Evolutionary conservation across 2,888 invertebrate species (phyloP).

Genomic region (Sepioteuthis lessoniana): DNA sequence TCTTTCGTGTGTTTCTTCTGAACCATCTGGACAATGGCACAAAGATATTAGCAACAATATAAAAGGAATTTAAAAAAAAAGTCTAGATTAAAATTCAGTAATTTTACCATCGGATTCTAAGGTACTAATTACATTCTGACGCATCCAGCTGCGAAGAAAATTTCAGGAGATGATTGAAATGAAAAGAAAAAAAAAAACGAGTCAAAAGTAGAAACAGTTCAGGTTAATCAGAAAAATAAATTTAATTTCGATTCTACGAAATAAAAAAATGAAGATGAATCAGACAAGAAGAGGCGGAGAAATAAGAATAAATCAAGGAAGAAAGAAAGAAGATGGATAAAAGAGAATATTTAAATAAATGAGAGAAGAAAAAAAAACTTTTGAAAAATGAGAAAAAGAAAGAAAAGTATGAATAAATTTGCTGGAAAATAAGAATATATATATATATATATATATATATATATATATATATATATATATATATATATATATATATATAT

Average conservation of each 20-base stretch:
- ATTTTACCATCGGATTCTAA: neutral
- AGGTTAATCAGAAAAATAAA: neutral
- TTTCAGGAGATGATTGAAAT: neutral
- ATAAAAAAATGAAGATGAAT: neutral
- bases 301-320: neutral
- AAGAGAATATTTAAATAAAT: neutral
- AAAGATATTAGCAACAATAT: no score
- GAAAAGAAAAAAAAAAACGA: neutral
- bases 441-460: no score
- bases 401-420: no score
- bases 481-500: no score
- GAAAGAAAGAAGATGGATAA: neutral
- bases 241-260: neutral
- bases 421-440: no score
- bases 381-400: no score
- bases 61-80: neutral
- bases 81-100: neutral
- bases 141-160: neutral
- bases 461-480: no score
- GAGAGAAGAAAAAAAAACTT: neutral
- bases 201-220: neutral
- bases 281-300: neutral
- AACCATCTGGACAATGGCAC: neutral
- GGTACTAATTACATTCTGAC: slow-evolving; percentile 33
- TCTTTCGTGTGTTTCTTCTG: neutral